phyloP scores from a whole-genome alignment of 1,140 invertebrate species.

The Oppia nitens region DNA sequence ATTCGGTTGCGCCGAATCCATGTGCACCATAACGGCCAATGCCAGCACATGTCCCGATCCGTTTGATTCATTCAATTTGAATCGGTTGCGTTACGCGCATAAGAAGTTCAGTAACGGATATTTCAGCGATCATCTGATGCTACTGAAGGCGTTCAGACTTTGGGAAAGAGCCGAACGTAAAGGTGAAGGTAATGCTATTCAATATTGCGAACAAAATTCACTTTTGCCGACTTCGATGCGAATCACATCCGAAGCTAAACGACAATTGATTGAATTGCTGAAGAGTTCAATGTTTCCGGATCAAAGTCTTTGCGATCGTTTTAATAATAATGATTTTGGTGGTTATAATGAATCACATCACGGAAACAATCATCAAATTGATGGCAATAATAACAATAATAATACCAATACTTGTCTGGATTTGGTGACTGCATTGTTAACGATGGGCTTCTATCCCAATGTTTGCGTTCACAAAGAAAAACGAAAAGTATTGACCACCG shows the following conservation, averaged over 20 bases:
- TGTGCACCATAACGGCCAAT: conserved; percentile 73
- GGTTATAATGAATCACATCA: no score
- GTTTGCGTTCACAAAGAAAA: conserved; percentile 90
- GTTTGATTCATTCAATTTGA: conserved; percentile 33
- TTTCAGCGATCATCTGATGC: conserved; percentile 83
- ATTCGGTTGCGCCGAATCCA: conserved; percentile 65
- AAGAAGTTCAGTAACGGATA: conserved; percentile 34
- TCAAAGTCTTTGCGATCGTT: conserved; percentile 51
- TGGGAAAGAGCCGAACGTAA: conserved; percentile 60
- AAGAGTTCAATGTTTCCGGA: conserved; percentile 71
- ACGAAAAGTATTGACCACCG: conserved; percentile 83
- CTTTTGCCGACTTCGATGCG: conserved; percentile 60
- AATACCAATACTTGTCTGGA: no score
- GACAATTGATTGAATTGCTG: conserved; percentile 70
- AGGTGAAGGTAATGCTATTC: conserved; percentile 58
- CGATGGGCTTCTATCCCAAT: conserved; percentile 86
- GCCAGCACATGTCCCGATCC: conserved; percentile 80
- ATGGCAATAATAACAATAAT: conserved; percentile 44
- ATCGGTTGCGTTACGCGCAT: not conserved
- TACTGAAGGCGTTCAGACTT: conserved; percentile 73
- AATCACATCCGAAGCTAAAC: conserved; percentile 80
- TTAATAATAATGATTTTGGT: no score
- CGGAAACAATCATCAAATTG: not conserved
- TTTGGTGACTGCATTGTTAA: conserved; percentile 50
- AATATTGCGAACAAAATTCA: conserved; percentile 78